A percentile compares a stretch with the other conserved stretches of the same genome.
Evolutionary conservation across 2,113 vertebrate genomes (phyloP).

Genomic region (Ictalurus furcatus): DNA sequence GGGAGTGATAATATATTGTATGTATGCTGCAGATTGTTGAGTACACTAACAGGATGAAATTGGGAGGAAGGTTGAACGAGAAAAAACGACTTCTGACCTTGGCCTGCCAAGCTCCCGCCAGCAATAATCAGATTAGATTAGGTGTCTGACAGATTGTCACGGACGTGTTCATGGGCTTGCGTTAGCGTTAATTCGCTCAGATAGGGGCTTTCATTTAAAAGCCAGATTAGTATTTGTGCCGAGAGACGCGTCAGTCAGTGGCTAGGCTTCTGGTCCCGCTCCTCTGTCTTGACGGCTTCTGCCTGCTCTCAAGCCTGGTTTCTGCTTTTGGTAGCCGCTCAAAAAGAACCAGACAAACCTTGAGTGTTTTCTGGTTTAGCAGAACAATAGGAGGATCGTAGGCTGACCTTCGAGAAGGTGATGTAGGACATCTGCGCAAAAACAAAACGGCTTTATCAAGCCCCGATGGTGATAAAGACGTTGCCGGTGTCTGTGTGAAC

Average conservation of each 20-base stretch:
- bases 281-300: neutral
- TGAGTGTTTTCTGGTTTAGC: neutral
- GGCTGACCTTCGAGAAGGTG: neutral
- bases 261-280: neutral
- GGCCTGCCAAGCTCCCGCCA: neutral
- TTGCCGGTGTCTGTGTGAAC: neutral
- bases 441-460: neutral
- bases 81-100: conserved; percentile 29
- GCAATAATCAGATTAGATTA: conserved; percentile 14
- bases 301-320: neutral
- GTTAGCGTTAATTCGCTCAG: neutral
- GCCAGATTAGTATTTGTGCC: neutral
- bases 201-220: neutral
- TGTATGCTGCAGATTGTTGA: neutral
- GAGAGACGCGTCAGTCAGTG: neutral
- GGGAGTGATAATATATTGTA: neutral
- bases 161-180: neutral
- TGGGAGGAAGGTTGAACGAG: neutral
- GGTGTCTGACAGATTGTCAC: neutral
- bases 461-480: neutral
- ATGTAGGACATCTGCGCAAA: neutral
- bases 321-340: neutral
- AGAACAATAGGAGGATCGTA: neutral
- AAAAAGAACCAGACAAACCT: too few relatives aligned
- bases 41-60: neutral